A percentile compares a stretch with the other conserved stretches of the same genome.
Evolutionary conservation across 2,797 vertebrate genomes (phyloP).

Genomic region (Sus cebifrons): DNA sequence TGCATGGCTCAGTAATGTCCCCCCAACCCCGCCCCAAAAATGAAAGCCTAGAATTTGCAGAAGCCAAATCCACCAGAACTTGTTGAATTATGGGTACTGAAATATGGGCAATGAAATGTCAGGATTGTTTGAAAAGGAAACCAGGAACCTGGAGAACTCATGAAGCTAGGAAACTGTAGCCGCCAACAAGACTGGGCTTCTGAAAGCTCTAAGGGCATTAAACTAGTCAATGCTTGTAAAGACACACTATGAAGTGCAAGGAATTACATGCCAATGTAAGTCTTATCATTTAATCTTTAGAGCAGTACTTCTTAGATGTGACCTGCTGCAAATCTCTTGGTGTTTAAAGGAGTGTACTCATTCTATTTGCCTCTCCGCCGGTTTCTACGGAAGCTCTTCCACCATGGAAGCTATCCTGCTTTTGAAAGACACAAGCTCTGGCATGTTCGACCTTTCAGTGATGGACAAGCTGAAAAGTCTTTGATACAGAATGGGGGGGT

Average conservation of each 20-base stretch:
- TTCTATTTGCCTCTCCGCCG: background rate
- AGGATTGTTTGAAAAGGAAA: background rate
- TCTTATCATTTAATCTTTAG: background rate
- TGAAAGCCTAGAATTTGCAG: slow-evolving; percentile 15
- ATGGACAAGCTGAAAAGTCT: background rate
- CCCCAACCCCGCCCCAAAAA: background rate
- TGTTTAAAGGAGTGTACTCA: background rate
- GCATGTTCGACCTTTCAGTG: background rate
- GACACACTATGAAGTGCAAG: background rate
- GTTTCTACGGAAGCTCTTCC: slow-evolving; percentile 27
- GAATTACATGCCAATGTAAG: background rate
- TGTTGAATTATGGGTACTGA: background rate
- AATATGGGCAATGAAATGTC: background rate
- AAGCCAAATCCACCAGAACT: background rate
- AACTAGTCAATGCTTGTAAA: background rate
- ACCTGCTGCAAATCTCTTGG: background rate
- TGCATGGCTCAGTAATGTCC: no score
- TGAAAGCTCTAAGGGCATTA: background rate
- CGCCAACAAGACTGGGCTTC: background rate
- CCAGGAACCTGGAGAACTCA: background rate
- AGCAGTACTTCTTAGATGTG: background rate
- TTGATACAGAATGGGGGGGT: background rate
- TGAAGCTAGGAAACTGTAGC: background rate
- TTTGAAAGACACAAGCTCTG: background rate
- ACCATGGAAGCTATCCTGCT: background rate